A percentile compares a stretch with the other conserved stretches of the same genome.
phyloP scores from a whole-genome alignment of 2,888 invertebrate genomes.

The Drosophila algonquin region DNA sequence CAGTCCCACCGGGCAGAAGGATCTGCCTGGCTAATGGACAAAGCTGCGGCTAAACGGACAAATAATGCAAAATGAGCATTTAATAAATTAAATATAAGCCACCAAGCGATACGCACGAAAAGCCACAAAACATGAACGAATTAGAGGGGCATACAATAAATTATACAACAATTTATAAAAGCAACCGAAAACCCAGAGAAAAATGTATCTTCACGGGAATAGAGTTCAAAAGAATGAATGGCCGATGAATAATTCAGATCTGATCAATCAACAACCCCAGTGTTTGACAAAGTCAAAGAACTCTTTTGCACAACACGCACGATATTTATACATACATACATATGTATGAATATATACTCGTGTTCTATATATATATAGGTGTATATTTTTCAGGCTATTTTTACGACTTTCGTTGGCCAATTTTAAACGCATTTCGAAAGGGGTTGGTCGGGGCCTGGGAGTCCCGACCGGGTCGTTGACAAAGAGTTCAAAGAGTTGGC shows the following conservation, averaged over 20 bases:
- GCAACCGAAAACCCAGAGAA: neutral
- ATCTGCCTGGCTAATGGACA: conserved; percentile 23
- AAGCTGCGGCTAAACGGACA: conserved; percentile 35
- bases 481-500: conserved; percentile 35
- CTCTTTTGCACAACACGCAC: conserved; percentile 36
- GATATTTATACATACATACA: conserved; percentile 25
- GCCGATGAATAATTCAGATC: neutral
- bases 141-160: neutral
- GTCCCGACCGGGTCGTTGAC: conserved; percentile 45
- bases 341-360: neutral
- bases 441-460: conserved; percentile 4
- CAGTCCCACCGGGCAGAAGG: neutral
- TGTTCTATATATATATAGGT: conserved; percentile 21
- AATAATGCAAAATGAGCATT: conserved; percentile 41
- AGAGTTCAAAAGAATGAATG: neutral
- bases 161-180: neutral
- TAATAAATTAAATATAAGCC: conserved; percentile 39
- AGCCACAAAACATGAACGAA: conserved; percentile 11
- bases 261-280: conserved; percentile 1
- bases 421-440: conserved; percentile 40
- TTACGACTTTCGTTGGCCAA: conserved; percentile 36
- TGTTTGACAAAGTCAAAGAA: conserved; percentile 40
- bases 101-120: conserved; percentile 12
- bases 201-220: neutral
- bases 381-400: conserved; percentile 46